Conservation (phyloP, 1,140 invertebrate species). For the Andricus grossulariae region DNA sequence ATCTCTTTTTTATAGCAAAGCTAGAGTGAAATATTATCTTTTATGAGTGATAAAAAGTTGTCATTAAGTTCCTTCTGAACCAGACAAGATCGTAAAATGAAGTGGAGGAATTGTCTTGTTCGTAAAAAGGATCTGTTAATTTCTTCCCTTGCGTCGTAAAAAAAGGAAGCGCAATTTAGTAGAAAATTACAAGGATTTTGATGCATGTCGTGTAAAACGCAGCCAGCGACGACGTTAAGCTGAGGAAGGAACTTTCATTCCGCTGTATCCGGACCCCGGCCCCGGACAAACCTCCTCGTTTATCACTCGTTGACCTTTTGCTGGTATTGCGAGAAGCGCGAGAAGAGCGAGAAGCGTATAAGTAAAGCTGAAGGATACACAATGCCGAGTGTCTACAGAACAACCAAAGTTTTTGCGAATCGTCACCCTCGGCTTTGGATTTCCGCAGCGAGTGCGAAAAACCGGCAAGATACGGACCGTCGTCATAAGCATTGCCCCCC, state of each 20-base stretch:
- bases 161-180: slow-evolving; percentile 26
- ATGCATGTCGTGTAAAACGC: slow-evolving; percentile 49
- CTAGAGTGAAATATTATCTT: too few relatives aligned
- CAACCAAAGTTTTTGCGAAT: slow-evolving; percentile 53
- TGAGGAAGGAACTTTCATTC: slow-evolving; percentile 66
- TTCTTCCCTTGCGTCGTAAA: background rate
- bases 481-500: slow-evolving; percentile 3
- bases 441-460: slow-evolving; percentile 39
- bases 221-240: slow-evolving; percentile 40
- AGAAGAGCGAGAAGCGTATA: slow-evolving; percentile 36
- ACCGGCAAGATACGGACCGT: slow-evolving; percentile 35
- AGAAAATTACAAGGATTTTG: slow-evolving; percentile 42
- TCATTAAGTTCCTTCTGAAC: too few relatives aligned
- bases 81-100: too few relatives aligned
- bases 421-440: slow-evolving; percentile 43
- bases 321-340: slow-evolving; percentile 47
- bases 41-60: too few relatives aligned
- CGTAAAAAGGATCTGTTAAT: background rate
- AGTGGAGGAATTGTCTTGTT: too few relatives aligned
- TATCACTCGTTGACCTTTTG: slow-evolving; percentile 64
- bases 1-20: too few relatives aligned
- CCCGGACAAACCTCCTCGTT: slow-evolving; percentile 61
- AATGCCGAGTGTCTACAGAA: slow-evolving; percentile 56
- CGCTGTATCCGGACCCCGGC: slow-evolving; percentile 63
- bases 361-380: slow-evolving; percentile 48